phyloP scores from a whole-genome alignment of 2,888 invertebrate species.

The Bursaphelenchus okinawaensis region DNA sequence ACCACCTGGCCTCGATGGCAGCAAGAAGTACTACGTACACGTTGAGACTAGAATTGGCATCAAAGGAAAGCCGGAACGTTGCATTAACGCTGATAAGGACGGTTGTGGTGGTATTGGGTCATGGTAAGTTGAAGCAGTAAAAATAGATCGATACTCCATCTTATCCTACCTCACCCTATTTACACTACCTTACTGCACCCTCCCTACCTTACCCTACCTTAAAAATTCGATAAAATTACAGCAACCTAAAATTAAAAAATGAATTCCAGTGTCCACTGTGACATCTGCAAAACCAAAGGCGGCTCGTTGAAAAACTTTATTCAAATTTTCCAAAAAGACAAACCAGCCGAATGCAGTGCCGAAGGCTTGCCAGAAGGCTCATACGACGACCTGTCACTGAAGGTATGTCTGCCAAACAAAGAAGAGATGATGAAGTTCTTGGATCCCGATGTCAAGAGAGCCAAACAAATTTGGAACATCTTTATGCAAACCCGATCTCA shows the following conservation, averaged over 20 bases:
- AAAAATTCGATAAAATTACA: too few species aligned
- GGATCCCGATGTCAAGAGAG: conserved; percentile 49
- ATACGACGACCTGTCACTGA: conserved; percentile 46
- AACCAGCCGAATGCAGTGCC: conserved; percentile 50
- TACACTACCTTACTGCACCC: too few species aligned
- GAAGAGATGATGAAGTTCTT: conserved; percentile 48
- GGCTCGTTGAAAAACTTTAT: conserved; percentile 51
- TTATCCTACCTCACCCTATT: too few species aligned
- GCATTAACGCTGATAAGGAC: conserved; percentile 53
- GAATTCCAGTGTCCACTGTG: conserved; percentile 42
- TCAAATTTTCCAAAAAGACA: conserved; percentile 52
- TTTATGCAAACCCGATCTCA: conserved; percentile 53
- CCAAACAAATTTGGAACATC: conserved; percentile 55
- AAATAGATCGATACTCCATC: too few species aligned
- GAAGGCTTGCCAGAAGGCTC: conserved; percentile 46
- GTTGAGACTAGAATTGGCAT: conserved; percentile 56
- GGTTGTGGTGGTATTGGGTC: conserved; percentile 57
- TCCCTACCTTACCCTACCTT: too few species aligned
- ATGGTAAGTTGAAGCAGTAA: conserved; percentile 30
- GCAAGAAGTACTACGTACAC: conserved; percentile 55
- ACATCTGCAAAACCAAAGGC: conserved; percentile 53
- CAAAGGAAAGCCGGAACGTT: conserved; percentile 55
- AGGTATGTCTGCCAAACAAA: conserved; percentile 47
- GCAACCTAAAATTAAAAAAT: not conserved
- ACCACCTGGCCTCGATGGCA: conserved; percentile 41